Evolutionary conservation across 2,797 vertebrate genomes (phyloP), one percentile per base, ranked within the genome.

Genomic region (Leptodactylus fallax): DNA sequence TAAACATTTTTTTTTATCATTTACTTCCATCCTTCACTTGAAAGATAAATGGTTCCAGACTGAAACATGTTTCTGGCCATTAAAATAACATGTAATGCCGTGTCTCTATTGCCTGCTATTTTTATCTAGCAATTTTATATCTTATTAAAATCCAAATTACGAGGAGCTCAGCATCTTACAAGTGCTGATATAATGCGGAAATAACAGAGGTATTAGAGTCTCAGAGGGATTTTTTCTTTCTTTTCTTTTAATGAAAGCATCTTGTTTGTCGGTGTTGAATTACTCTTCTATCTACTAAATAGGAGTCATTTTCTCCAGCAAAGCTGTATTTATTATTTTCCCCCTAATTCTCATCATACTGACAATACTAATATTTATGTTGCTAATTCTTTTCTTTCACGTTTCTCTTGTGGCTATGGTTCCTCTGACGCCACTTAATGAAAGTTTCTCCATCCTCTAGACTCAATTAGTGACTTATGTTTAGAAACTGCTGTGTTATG

Each of bases 341-440:
- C 19, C 21, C 13, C 14, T 77, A 49, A 72, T 47, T 21, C 67
- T 60, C 21, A 14, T 45, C 63, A 81, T 27, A 12, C 56, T 63
- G 67, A 81, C 79, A 74, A 23, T 49, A 53, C 56, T 36, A 55
- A 25, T 77, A 87, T 87, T 87, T 83, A 83, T 87, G 72, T 14
- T 58, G 19, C 25, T 72, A 87, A 78, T 83, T 77, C 13, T 45
- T 77, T 77, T 56, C 14, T n/a, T 63, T 55, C 14, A 69, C 51
- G 84, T 19, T 25, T 79, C 61, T 49, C 25, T 65, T 10, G 61
- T 71, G 78, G 12, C 6, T 81, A 58, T 16, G n/a, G 9, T 47
- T 79, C 63, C 19, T 69, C 19, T 53, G 17, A 11, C 6, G 21
- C 9, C 53, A 27, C n/a, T 56, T 56, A 77, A 47, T 78, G 19